phyloP scores from a whole-genome alignment of 2,888 invertebrate genomes.

The Teleogryllus oceanicus region DNA sequence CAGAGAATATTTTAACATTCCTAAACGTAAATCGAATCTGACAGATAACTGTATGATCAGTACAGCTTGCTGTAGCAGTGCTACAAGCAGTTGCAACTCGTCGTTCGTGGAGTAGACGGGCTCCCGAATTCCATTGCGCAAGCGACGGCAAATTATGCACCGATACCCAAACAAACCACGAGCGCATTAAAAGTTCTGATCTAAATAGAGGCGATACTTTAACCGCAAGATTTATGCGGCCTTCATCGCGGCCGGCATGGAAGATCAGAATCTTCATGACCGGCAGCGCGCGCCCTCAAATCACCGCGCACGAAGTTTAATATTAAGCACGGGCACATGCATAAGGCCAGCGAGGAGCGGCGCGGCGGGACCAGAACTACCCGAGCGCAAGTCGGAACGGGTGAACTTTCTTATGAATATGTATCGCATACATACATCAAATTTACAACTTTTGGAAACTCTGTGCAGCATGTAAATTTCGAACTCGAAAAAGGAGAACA shows the following conservation, averaged over 20 bases:
- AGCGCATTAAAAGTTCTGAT: neutral
- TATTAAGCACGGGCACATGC: constrained; percentile 18
- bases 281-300: neutral
- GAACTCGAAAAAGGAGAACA: neutral
- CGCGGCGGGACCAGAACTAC: neutral
- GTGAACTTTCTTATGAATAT: constrained; percentile 2
- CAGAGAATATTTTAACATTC: too few relatives aligned
- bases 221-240: neutral
- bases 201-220: neutral
- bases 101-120: too few relatives aligned
- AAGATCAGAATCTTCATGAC: neutral
- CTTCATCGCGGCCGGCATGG: neutral
- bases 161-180: too few relatives aligned
- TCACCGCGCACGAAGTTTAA: neutral
- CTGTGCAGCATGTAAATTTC: constrained; percentile 1
- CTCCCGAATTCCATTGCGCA: too few relatives aligned
- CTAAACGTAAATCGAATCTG: too few relatives aligned
- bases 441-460: constrained; percentile 4
- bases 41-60: too few relatives aligned
- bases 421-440: constrained; percentile 4
- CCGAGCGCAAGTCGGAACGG: neutral
- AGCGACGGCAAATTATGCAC: too few relatives aligned
- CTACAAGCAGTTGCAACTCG: too few relatives aligned
- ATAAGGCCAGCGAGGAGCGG: neutral
- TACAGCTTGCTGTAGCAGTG: too few relatives aligned